These are phyloP conservation scores for Cardiocondyla obscurior DNA, from an alignment of 1,140 invertebrate species.

Conservation along the genomic window DNA sequence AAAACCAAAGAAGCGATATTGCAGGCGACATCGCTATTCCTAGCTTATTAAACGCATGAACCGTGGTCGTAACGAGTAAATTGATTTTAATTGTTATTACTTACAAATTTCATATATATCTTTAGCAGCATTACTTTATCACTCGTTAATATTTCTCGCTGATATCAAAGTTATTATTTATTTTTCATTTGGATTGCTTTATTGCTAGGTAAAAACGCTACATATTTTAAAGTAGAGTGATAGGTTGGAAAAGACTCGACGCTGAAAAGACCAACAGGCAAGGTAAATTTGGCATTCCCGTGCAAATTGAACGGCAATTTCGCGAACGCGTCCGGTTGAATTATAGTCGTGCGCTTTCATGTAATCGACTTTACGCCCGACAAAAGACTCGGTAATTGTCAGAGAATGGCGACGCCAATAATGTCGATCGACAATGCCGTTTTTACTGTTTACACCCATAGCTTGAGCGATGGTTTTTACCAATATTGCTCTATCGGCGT, in stretches of 20 bases:
- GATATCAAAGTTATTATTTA: background rate
- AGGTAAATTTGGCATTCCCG: conserved; percentile 66
- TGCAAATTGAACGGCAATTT: conserved; percentile 73
- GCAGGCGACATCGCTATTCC: background rate
- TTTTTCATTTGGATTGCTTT: background rate
- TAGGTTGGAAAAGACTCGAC: background rate
- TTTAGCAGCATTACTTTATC: conserved; percentile 31
- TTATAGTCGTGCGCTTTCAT: conserved; percentile 64
- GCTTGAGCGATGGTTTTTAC: conserved; percentile 17
- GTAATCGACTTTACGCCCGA: conserved; percentile 70
- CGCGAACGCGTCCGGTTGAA: conserved; percentile 63
- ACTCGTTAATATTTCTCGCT: background rate
- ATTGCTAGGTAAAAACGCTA: conserved; percentile 4
- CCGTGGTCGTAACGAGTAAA: background rate
- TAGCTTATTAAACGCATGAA: background rate
- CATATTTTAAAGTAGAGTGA: background rate
- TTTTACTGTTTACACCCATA: conserved; percentile 46
- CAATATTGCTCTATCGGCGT: background rate
- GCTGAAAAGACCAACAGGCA: conserved; percentile 53
- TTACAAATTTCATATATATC: conserved; percentile 36
- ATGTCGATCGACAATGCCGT: conserved; percentile 56
- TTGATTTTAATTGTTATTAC: conserved; percentile 27
- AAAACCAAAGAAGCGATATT: background rate
- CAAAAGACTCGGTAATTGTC: conserved; percentile 66
- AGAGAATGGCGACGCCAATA: conserved; percentile 52